phyloP scores from a whole-genome alignment of 2,888 invertebrate species.

The Nebria salina region DNA sequence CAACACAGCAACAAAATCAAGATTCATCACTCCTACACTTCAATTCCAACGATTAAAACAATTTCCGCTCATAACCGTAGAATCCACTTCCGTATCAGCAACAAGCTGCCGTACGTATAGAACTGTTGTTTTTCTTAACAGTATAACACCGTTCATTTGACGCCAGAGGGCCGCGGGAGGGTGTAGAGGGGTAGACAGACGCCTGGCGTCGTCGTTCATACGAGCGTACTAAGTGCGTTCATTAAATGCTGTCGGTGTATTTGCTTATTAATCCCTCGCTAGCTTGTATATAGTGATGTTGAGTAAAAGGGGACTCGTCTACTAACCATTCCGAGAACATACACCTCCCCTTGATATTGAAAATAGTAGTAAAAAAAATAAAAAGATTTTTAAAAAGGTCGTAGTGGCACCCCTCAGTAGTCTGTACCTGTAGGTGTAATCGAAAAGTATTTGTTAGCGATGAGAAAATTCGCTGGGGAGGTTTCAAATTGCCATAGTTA shows the following conservation, averaged over 20 bases:
- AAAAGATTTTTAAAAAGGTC: neutral
- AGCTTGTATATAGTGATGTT: slow-evolving; percentile 2
- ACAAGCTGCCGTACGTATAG: too few relatives aligned
- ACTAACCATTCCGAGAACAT: slow-evolving; percentile 14
- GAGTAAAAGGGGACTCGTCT: neutral
- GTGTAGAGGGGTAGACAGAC: neutral
- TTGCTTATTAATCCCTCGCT: slow-evolving; percentile 58
- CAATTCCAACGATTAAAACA: too few relatives aligned
- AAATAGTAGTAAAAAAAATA: neutral
- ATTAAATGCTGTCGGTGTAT: slow-evolving; percentile 61
- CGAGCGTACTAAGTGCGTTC: slow-evolving; percentile 57
- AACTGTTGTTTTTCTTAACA: neutral
- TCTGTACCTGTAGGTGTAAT: slow-evolving; percentile 7
- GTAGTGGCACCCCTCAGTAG: neutral
- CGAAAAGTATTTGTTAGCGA: slow-evolving; percentile 21
- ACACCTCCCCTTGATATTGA: neutral
- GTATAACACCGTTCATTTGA: neutral
- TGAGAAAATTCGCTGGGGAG: slow-evolving; percentile 8
- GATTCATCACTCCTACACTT: too few relatives aligned
- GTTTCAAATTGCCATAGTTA: slow-evolving; percentile 17
- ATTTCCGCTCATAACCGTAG: too few relatives aligned
- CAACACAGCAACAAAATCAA: neutral
- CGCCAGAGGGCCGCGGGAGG: neutral
- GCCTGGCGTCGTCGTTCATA: slow-evolving; percentile 3
- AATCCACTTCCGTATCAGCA: too few relatives aligned